phyloP scores from a whole-genome alignment of 1,140 invertebrate species.

The Bombus turneri region DNA sequence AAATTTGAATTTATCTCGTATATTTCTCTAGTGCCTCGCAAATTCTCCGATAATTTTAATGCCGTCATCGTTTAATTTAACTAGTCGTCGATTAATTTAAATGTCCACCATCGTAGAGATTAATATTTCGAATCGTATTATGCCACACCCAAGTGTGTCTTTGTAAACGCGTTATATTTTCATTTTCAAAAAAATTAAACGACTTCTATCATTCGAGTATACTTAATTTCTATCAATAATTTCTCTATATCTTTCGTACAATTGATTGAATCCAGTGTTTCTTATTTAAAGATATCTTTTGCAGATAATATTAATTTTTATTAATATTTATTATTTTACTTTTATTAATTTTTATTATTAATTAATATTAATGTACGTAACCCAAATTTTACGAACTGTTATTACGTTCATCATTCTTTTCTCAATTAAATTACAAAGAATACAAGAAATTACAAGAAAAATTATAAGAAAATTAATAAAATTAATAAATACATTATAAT shows the following conservation, averaged over 20 bases:
- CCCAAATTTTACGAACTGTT: too few relatives aligned
- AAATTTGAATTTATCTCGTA: not conserved
- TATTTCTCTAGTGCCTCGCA: not conserved
- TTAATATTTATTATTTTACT: too few relatives aligned
- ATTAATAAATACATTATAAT: too few relatives aligned
- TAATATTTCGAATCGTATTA: not conserved
- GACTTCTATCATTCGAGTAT: not conserved
- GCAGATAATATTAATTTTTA: not conserved
- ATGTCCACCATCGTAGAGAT: not conserved
- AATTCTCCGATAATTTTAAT: not conserved
- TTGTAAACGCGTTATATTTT: not conserved
- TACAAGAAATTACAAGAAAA: too few relatives aligned
- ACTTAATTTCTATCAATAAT: not conserved
- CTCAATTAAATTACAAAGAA: too few relatives aligned
- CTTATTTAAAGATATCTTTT: not conserved
- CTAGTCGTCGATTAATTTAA: too few relatives aligned
- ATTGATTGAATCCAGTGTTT: not conserved
- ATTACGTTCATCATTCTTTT: too few relatives aligned
- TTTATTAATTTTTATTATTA: too few relatives aligned
- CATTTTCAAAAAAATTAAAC: not conserved
- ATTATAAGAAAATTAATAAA: too few relatives aligned
- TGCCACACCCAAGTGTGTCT: too few relatives aligned
- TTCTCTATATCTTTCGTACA: not conserved
- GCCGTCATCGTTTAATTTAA: not conserved
- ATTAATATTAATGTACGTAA: too few relatives aligned